Evolutionary conservation across 1,140 invertebrate genomes (phyloP), one percentile per base, ranked within the genome.

Genomic region (Cydia splendana): DNA sequence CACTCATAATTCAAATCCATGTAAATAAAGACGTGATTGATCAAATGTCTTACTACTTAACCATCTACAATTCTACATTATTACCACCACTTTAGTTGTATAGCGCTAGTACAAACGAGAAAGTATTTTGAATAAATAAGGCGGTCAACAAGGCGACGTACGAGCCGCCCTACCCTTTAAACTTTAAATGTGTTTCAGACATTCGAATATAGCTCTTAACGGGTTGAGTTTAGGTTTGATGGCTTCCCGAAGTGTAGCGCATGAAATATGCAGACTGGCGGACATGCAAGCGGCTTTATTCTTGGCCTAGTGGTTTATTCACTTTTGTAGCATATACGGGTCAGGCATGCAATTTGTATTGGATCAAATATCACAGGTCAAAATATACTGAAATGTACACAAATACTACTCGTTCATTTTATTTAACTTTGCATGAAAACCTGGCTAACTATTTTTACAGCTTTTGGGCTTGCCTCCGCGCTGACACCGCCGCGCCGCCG

Each of bases 121-220:
- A 24, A 62, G 57, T 62, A 62, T 62, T 62, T 62, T 38, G 38
- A 71, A 18, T 71, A 71, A 71, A 71, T 71, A 38, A 38, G 67
- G 30, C 7, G 67, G 67, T 38, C 67, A 38, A 71, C 34, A n/a
- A 34, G n/a, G 24, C 30, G 65, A 34, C 38, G 24, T 2, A 24
- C 24, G 30, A 34, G n/a, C 67, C 13, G 7, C 30, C 67, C 57
- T 12, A 62, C 57, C 10, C n/a, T 18, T 62, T 62, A 62, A 62
- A 20, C 18, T 20, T 62, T 62, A 62, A 62, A 15, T 7, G 48
- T 53, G 51, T 53, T 3, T n/a, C n/a, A 62, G 15, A 7, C 20
- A 10, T 62, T 20, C 57, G 10, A 62, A 62, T 62, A 62, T 24
- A 9, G 9, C 57, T 5, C 57, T 62, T 62, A 24, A 20, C 20